Percentiles rank a stretch among this genome's conserved stretches.
Conservation (phyloP, 2,113 vertebrate genomes). For the Tringa solitaria region DNA sequence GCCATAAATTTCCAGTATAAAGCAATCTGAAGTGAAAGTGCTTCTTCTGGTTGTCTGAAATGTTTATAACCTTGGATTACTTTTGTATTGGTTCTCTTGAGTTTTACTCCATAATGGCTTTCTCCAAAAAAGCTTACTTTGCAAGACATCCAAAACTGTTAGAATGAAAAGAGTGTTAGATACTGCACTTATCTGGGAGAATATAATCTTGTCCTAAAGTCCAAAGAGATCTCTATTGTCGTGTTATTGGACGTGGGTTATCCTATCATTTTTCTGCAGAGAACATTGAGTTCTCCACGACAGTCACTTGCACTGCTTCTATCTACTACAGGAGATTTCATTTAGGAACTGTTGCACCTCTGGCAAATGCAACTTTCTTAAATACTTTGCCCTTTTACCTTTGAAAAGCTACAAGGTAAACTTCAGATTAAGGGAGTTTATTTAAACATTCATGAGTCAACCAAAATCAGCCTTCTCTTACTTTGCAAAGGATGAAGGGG, state of each 20-base stretch:
- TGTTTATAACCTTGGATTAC: background rate
- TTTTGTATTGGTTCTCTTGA: background rate
- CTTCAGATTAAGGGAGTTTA: background rate
- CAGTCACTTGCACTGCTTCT: background rate
- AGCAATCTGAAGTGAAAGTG: background rate
- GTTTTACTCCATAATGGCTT: background rate
- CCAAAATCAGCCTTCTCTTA: background rate
- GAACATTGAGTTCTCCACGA: background rate
- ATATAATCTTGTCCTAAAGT: background rate
- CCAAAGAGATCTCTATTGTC: background rate
- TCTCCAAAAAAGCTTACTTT: background rate
- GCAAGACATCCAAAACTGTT: background rate
- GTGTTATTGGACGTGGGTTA: background rate
- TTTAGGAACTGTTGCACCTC: background rate
- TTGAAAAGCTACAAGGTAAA: background rate
- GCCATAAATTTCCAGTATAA: rapidly evolving
- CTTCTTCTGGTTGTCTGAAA: background rate
- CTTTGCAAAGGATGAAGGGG: background rate
- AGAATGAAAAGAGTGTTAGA: background rate
- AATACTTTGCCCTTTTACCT: background rate
- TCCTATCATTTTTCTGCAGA: background rate
- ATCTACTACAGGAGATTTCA: background rate
- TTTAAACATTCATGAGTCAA: background rate
- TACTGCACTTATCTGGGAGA: background rate
- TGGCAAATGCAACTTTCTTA: background rate